phyloP scores from a whole-genome alignment of 2,113 vertebrate genomes.

The Brienomyrus longianalis region DNA sequence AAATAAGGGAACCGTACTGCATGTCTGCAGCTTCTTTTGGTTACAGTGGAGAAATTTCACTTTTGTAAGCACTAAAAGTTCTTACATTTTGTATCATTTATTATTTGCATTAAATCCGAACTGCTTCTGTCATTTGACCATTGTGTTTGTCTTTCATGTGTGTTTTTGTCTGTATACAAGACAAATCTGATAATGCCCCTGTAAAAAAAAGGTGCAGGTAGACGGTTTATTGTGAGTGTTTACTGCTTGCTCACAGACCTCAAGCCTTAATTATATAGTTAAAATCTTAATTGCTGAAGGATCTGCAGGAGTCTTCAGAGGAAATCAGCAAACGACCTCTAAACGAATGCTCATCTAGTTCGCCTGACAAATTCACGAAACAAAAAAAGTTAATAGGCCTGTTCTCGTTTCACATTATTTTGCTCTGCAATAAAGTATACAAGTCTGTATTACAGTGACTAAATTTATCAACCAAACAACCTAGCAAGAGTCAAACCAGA shows the following conservation, averaged over 20 bases:
- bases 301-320: background rate
- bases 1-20: background rate
- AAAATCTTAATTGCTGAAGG: background rate
- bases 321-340: background rate
- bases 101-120: background rate
- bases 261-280: background rate
- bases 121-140: background rate
- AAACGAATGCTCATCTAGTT: background rate
- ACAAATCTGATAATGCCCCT: background rate
- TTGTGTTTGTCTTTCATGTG: background rate
- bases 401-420: background rate
- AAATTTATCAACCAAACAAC: background rate
- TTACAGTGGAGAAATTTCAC: background rate
- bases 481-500: background rate
- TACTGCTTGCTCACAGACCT: background rate
- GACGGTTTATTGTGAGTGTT: background rate
- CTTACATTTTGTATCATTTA: background rate
- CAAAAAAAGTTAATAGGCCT: background rate
- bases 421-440: background rate
- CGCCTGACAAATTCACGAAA: background rate
- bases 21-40: background rate
- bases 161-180: background rate
- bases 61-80: background rate
- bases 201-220: background rate
- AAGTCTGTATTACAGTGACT: background rate